Percentiles rank a stretch among this genome's conserved stretches.
These are phyloP conservation scores for Teleogryllus occipitalis DNA, from an alignment of 1,140 invertebrate genomes.

Conservation along the genomic window DNA sequence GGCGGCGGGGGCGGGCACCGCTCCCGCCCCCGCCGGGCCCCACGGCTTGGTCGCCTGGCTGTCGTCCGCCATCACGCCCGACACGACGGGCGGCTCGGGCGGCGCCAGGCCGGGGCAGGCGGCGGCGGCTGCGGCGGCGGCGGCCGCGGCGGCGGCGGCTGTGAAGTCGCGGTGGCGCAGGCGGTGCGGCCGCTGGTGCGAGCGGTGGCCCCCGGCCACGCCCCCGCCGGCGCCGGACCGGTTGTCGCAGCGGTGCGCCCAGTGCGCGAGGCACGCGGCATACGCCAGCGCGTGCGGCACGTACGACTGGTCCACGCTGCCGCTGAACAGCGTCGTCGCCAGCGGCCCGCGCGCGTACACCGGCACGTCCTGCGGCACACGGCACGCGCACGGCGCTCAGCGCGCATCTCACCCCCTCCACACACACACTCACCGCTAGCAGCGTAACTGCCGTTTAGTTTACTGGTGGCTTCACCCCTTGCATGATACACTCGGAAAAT, in stretches of 20 bases:
- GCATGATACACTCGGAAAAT: too few species aligned
- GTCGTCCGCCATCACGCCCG: neutral
- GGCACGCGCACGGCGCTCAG: too few species aligned
- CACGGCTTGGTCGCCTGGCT: neutral
- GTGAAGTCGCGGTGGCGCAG: neutral
- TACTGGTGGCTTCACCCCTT: too few species aligned
- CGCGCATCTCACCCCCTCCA: too few species aligned
- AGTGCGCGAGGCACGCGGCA: conserved; percentile 57
- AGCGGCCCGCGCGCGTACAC: conserved; percentile 34
- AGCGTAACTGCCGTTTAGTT: too few species aligned
- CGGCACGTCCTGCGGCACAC: neutral
- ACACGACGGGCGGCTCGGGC: too few species aligned
- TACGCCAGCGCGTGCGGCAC: conserved; percentile 69
- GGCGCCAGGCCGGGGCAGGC: neutral
- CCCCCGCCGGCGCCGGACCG: neutral
- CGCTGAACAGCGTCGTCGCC: conserved; percentile 44
- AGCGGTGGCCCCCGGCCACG: neutral
- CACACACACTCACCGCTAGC: too few species aligned
- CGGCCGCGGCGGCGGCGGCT: neutral
- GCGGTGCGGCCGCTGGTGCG: neutral
- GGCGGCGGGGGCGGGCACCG: too few species aligned
- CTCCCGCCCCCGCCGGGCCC: too few species aligned
- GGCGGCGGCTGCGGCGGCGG: neutral
- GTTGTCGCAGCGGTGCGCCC: conserved; percentile 46
- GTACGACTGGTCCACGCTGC: conserved; percentile 65